Base-by-base conservation (phyloP, 2,888 invertebrate species). In the Eilema caniola region DNA sequence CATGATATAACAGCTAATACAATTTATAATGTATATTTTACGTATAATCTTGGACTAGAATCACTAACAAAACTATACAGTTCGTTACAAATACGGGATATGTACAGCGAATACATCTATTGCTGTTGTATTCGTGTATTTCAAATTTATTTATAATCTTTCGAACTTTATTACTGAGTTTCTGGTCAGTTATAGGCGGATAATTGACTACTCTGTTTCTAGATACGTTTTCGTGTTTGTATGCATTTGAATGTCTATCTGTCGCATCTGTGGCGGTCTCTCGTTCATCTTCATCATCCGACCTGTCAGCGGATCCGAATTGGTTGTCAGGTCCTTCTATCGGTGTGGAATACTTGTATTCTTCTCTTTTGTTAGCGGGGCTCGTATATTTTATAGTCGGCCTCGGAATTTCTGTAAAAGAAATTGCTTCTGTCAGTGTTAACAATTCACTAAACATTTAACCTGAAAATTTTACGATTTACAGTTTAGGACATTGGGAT, bases 241-340 rank as follows among this genome's bases (percentile, higher is more conserved):
- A 80, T 72, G 71, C 67, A 69, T 74, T 82, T 76, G 76, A 74
- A 67, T 81, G 78, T 74, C 75, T 82, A 60, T 81, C 77, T 24
- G 81, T 76, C 25, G 76, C 75, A 62, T 89, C 89, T n/a, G 84
- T 88, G 2, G 77, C 81, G 12, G 79, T 67, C 69, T 92, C 92
- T 37, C 83, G 89, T 57, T 95, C 95, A 67, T 96, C 96, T 84
- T 96, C 96, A 78, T 97, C 97, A 82, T 96, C 96, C 75, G 97
- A 96, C 78, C 96, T 96, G 88, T 97, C 97, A 33, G 97, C 97
- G 20, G 97, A 97, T 31, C 97, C 97, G 77, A 96, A 96, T 83
- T 96, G 96, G 83, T 97, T 96, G 87, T 97, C 96, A 77, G 97
- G 96, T 1, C 92, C 93, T 84, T 94, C 93, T 80, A 94, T 83